phyloP scores from a whole-genome alignment of 2,888 invertebrate genomes.

The Portevinia maculata region DNA sequence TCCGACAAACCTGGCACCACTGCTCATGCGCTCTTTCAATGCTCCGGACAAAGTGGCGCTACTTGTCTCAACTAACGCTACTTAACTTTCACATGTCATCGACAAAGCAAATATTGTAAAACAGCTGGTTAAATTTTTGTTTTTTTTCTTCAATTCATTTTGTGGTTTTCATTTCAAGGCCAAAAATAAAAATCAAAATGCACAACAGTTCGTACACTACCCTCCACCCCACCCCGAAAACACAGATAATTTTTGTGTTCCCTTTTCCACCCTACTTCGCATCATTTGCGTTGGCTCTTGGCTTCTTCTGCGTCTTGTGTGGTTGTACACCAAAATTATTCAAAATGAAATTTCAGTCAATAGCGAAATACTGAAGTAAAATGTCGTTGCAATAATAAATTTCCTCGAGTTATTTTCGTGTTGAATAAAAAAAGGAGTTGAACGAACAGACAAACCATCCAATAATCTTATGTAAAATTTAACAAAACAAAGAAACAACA shows the following conservation, averaged over 20 bases:
- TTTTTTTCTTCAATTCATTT: constrained; percentile 36
- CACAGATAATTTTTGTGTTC: background rate
- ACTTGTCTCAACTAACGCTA: background rate
- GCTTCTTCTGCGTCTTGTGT: background rate
- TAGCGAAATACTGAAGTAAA: constrained; percentile 45
- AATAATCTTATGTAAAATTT: constrained; percentile 5
- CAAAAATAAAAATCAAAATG: constrained; percentile 66
- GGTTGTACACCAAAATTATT: constrained; percentile 40
- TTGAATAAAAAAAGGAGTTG: constrained; percentile 6
- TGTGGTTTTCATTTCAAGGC: constrained; percentile 56
- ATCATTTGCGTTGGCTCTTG: constrained; percentile 15
- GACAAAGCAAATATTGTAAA: constrained; percentile 39
- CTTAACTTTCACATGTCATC: constrained; percentile 40
- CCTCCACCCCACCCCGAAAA: constrained; percentile 2
- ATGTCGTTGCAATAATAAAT: constrained; percentile 29
- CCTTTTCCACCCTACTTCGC: constrained; percentile 27
- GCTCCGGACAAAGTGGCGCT: background rate
- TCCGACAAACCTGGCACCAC: constrained; percentile 4
- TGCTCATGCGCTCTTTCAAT: background rate
- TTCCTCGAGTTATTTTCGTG: constrained; percentile 11
- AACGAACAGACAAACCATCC: background rate
- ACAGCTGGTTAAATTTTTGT: constrained; percentile 45
- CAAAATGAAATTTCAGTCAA: constrained; percentile 53
- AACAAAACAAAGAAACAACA: constrained; percentile 1
- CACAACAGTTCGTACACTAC: background rate